Conservation (phyloP, 2,888 invertebrate species). For the Endomychus coccineus region DNA sequence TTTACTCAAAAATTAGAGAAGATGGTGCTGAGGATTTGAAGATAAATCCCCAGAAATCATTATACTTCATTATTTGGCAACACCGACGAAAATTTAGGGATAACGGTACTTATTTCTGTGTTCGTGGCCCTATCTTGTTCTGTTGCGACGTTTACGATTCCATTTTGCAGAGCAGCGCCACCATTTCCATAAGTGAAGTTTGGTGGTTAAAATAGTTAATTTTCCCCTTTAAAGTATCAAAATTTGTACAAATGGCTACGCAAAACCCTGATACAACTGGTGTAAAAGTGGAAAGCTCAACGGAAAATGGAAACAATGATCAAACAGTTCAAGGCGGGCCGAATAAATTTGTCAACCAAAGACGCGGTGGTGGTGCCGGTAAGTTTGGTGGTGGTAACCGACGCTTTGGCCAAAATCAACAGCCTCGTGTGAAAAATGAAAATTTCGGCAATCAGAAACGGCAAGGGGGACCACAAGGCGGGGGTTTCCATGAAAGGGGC, state of each 20-base stretch:
- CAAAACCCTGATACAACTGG: conserved; percentile 21
- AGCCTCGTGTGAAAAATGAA: conserved; percentile 6
- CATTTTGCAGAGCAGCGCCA: too few relatives aligned
- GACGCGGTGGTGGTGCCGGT: conserved; percentile 21
- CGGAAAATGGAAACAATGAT: conserved; percentile 15
- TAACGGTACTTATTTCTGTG: too few relatives aligned
- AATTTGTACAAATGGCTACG: conserved; percentile 21
- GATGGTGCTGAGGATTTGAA: too few relatives aligned
- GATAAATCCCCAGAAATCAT: too few relatives aligned
- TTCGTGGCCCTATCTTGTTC: too few relatives aligned
- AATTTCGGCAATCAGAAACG: conserved; percentile 1
- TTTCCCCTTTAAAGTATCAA: too few relatives aligned
- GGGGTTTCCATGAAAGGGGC: conserved; percentile 16
- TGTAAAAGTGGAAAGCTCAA: conserved; percentile 21
- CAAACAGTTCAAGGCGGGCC: conserved; percentile 36
- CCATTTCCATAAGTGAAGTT: too few relatives aligned
- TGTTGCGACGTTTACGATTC: too few relatives aligned
- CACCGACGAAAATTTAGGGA: too few relatives aligned
- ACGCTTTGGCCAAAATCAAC: conserved; percentile 13
- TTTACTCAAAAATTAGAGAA: too few relatives aligned
- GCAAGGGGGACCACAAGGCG: conserved; percentile 17
- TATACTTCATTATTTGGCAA: too few relatives aligned
- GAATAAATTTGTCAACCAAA: conserved; percentile 4
- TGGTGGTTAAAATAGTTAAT: too few relatives aligned
- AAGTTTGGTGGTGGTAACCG: conserved; percentile 19